Conservation (phyloP, 2,888 invertebrate genomes). For the Deladenus siricidicola region DNA sequence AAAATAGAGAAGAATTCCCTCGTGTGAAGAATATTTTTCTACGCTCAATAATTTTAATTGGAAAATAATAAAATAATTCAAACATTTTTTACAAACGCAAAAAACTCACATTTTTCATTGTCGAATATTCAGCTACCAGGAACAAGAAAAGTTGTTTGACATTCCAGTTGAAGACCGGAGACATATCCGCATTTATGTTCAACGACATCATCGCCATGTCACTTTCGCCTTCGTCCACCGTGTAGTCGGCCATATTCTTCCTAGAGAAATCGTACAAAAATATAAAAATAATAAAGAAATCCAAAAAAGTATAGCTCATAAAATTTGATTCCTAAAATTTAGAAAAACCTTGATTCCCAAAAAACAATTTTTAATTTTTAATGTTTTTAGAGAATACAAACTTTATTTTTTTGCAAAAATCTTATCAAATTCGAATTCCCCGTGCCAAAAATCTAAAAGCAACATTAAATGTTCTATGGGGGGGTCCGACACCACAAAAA, state of each 20-base stretch:
- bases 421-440: too few relatives aligned
- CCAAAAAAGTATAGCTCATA: background rate
- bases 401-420: background rate
- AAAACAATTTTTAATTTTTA: too few relatives aligned
- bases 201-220: constrained; percentile 91
- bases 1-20: too few relatives aligned
- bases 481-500: too few relatives aligned
- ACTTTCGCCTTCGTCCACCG: constrained; percentile 65
- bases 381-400: too few relatives aligned
- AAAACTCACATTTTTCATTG: constrained; percentile 70
- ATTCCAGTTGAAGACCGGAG: constrained; percentile 94
- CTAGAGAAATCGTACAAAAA: too few relatives aligned
- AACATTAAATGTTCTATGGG: too few relatives aligned
- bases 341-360: too few relatives aligned
- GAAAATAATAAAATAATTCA: background rate
- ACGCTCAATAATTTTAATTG: background rate
- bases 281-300: background rate
- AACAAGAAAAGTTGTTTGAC: constrained; percentile 95
- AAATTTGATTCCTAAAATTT: background rate
- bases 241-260: constrained; percentile 26
- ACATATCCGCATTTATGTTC: constrained; percentile 78
- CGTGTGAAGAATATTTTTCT: too few relatives aligned
- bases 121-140: constrained; percentile 88
- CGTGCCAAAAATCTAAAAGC: too few relatives aligned
- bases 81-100: too few relatives aligned